Evolutionary conservation across 64 coral and sea anemone genomes (phyloP), one percentile per base, ranked within the genome.

Genomic region (Montipora sp.): DNA sequence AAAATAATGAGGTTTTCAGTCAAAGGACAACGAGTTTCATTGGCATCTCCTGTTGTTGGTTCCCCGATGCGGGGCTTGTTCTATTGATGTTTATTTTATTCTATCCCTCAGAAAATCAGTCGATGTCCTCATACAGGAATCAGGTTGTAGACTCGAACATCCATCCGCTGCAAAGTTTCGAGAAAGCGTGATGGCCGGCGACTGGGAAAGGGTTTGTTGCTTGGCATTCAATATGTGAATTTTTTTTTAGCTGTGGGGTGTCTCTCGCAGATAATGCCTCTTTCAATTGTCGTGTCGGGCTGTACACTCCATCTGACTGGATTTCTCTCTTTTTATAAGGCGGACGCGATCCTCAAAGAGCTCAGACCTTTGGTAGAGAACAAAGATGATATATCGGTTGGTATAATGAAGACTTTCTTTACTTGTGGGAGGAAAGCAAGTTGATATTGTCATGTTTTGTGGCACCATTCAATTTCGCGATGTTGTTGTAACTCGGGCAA

Each of bases 91-190:
- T 85, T 90, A 77, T 86, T 95, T 89, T 73, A 61, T 93, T 98
- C 83, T 95, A 87, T 89, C 84, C 87, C 80, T 75, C 86, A 99
- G 98, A 75, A 93, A 96, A 96, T 99, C 98, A 74, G 98, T 95
- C 55, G 94, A 95, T 83, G 92, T 93, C 51, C 88, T 99, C 9
- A 96, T 99, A 92, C 80, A 93, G 86, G 98, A 99, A 75, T 99
- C 98, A 12, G 98, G 98, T 69, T 99, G 98, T 92, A 99, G 92
- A 94, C 90, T 99, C 86, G 98, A 99, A 93, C 98, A 99, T 82
- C 98, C 95, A 55, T 99, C 98, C 16, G 98, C 98, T 5, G 83
- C 94, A 24, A 99, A 94, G 82, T 99, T 99, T 94, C 88, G 98
- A 6, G 94, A 99, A 57, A 99, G 98, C 75, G 92, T 99, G 3